Base-by-base conservation (phyloP, 2,888 invertebrate species). In the Plusia festucae region DNA sequence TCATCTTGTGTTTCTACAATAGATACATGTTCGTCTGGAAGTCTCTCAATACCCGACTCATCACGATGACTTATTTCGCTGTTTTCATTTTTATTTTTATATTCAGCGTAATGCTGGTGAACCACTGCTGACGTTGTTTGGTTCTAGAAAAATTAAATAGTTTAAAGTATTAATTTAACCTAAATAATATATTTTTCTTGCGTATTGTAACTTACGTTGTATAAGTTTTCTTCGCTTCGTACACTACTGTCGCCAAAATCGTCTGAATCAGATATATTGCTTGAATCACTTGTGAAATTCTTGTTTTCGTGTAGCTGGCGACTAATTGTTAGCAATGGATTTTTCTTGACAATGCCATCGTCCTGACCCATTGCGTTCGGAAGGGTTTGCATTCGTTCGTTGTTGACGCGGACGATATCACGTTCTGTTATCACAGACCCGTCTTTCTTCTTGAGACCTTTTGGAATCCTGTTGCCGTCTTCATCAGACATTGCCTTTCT, bases 21-120 rank as follows among this genome's bases (percentile, higher is more conserved):
- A 1, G 98, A 97, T 9, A 98, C 98, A 86, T 98, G 97, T 88
- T 98, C 98, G 83, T 97, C 97, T 1, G 98, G 98, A 49, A 98
- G 94, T 70, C 97, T 95, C 91, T 98, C 98, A 18, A 96, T 96
- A 22, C 94, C 93, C 15, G 95, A 94, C 68, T 95, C 95, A 67
- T 96, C 96, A 52, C 96, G 94, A 78, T 95, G 93, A 60, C 77
- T 90, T 15, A 88, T 46, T 77, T 94, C 94, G 70, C 78, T 80
- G 74, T 78, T 88, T n/a, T 90, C 90, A 64, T 81, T 87, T 63
- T 87, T 90, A 46, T 85, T 69, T 76, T 93, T 87, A 81, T 95
- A 88, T 85, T 92, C 91, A 51, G 84, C 83, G 53, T 87, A 86
- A 60, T 91, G 92, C 6, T 97, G 96, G 91, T 98, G 98, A 58